Base-by-base conservation (phyloP, 30 jellyfish, hydroid and myxozoan species). In the Phacellophora camtschatica region DNA sequence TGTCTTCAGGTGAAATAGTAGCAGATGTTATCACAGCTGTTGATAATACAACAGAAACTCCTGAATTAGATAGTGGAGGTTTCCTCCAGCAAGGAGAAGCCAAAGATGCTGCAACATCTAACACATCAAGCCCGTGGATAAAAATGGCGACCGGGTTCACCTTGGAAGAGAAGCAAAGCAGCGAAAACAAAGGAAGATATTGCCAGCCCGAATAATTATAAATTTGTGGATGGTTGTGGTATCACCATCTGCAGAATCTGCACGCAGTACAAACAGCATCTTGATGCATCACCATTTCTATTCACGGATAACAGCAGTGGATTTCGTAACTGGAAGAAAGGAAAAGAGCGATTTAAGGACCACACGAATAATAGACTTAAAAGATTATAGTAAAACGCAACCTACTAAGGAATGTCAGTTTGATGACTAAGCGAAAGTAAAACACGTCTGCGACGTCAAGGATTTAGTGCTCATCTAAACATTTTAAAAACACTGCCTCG, bases 381-480 rank as follows among this genome's bases (percentile, higher is more conserved):
- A 32, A 67, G 72, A 67, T 67, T 74, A 74, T 32, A 35, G 66
- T 35, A 67, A 67, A 75, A 68, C 31, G 74, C 83, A 39, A 42
- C 25, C 83, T 39, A 68, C 69, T 46, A 35, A 34, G 36, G 69
- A 36, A 11, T 39, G 83, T 68, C 83, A 68, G 69, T 68, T 68
- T 68, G 83, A 68, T 34, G 83, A 68, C 16, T 68, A 68, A 3
- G 19, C 37, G 39, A 33, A 67, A 67, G 82, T 10, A 67, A 67
- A 67, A 68, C 83, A 42, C 73, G 74, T 75, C 69, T 68, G 73
- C 83, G 69, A 68, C 69, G 83, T 34, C 69, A 68, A 68, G 69
- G 83, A 68, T 34, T 36, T 68, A 68, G 20, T 19, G 36, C 41
- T 42, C 83, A 68, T 68, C 83, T 39, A 23, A 68, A 68, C 74